phyloP scores from a whole-genome alignment of 2,888 invertebrate species.

The Drosophila pegasa region DNA sequence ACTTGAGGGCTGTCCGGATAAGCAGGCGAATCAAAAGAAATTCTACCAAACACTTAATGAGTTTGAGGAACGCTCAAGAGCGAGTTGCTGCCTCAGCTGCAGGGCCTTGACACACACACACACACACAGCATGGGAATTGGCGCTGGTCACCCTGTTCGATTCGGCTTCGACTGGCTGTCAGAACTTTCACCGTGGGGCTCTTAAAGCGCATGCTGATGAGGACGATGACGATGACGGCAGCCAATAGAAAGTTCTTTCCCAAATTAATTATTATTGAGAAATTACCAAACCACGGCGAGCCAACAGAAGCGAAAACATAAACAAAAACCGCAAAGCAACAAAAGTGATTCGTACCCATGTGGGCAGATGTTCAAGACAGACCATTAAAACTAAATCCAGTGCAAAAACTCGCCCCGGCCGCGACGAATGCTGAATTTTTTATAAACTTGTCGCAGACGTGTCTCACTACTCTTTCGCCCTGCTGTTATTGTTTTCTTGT shows the following conservation, averaged over 20 bases:
- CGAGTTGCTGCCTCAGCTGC: conserved; percentile 31
- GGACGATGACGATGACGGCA: conserved; percentile 58
- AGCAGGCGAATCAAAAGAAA: conserved; percentile 31
- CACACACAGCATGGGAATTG: conserved; percentile 16
- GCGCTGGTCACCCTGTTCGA: conserved; percentile 6
- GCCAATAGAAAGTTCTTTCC: conserved; percentile 76
- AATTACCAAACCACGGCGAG: conserved; percentile 60
- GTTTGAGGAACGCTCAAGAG: conserved; percentile 20
- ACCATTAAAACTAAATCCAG: conserved; percentile 75
- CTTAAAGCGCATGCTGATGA: conserved; percentile 71
- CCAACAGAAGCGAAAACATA: conserved; percentile 33
- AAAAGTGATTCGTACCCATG: conserved; percentile 24
- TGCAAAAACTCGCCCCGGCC: conserved; percentile 58
- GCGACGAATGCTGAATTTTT: conserved; percentile 65
- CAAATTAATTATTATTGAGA: conserved; percentile 70
- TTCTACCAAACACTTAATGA: conserved; percentile 25
- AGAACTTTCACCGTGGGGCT: conserved; percentile 68
- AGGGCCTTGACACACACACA: conserved; percentile 30
- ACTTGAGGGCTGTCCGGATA: conserved; percentile 43
- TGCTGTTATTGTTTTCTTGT: conserved; percentile 41
- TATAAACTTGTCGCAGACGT: conserved; percentile 67
- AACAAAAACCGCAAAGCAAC: conserved; percentile 36
- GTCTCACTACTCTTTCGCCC: conserved; percentile 38
- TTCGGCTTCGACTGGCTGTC: conserved; percentile 1
- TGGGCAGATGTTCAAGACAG: conserved; percentile 47